A percentile compares a stretch with the other conserved stretches of the same genome.
These are phyloP conservation scores for Sebastes hubbsi DNA, from an alignment of 2,797 vertebrate genomes.

Conservation along the genomic window DNA sequence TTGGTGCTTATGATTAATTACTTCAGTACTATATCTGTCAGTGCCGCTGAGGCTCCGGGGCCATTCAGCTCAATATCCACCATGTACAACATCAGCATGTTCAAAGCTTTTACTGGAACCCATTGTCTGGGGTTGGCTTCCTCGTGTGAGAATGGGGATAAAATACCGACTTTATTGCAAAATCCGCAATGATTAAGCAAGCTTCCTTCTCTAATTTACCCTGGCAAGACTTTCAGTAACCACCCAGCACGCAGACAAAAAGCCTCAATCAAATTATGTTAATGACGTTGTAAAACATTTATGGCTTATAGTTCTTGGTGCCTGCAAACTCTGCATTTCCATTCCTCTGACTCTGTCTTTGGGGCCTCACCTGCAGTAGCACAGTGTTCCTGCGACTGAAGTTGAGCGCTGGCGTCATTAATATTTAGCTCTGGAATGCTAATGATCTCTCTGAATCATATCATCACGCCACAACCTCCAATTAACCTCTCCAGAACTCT, in stretches of 20 bases:
- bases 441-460: constrained; percentile 79
- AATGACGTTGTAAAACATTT: constrained; percentile 80
- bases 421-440: constrained; percentile 80
- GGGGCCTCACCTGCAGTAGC: constrained; percentile 62
- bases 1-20: constrained; percentile 75
- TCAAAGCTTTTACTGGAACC: constrained; percentile 57
- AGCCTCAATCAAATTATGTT: constrained; percentile 74
- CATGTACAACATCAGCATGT: constrained; percentile 67
- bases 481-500: constrained; percentile 75
- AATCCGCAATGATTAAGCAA: constrained; percentile 43
- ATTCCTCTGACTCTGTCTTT: constrained; percentile 53
- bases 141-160: not conserved
- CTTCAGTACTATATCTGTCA: constrained; percentile 64
- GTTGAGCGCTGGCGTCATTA: constrained; percentile 71
- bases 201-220: constrained; percentile 38
- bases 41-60: constrained; percentile 59
- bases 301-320: constrained; percentile 68
- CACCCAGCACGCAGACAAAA: constrained; percentile 49
- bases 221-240: constrained; percentile 27
- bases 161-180: constrained; percentile 48
- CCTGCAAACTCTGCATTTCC: constrained; percentile 66
- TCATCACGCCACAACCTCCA: constrained; percentile 78
- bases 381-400: constrained; percentile 55
- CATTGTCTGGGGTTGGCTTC: constrained; percentile 59
- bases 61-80: constrained; percentile 68